Percentiles rank a stretch among this genome's conserved stretches.
phyloP scores from a whole-genome alignment of 2,888 invertebrate genomes.

The Parapristionchus giblindavisi region DNA sequence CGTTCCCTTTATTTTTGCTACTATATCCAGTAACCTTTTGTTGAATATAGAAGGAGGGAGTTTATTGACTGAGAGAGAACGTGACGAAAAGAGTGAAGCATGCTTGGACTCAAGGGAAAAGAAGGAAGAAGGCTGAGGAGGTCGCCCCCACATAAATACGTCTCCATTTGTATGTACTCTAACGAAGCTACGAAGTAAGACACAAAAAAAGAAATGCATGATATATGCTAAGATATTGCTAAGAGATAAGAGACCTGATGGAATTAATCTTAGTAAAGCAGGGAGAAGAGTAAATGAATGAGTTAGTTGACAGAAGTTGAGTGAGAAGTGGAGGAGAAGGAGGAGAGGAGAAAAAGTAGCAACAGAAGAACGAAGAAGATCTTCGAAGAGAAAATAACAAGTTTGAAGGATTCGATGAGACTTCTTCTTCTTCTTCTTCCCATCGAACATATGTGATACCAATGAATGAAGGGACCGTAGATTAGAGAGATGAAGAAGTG shows the following conservation, averaged over 20 bases:
- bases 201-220: not conserved
- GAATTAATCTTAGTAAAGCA: not conserved
- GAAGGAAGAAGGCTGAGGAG: constrained; percentile 4
- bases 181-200: not conserved
- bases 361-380: not conserved
- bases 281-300: constrained; percentile 6
- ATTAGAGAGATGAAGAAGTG: constrained; percentile 15
- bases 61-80: too few relatives aligned
- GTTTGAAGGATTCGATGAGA: too few relatives aligned
- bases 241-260: constrained; percentile 10
- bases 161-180: constrained; percentile 26
- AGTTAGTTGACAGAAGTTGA: constrained; percentile 7
- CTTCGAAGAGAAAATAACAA: not conserved
- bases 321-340: constrained; percentile 23
- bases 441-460: not conserved
- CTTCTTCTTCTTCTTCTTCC: not conserved
- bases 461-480: not conserved
- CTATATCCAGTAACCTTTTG: too few relatives aligned
- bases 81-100: not conserved
- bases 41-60: not conserved
- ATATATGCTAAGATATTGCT: not conserved
- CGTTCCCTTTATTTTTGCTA: constrained; percentile 23
- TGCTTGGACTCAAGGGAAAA: not conserved
- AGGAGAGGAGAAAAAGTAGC: constrained; percentile 13
- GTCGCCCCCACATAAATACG: not conserved